Evolutionary conservation across 2,888 invertebrate genomes (phyloP), one percentile per base, ranked within the genome.

Genomic region (Lasioglossum vierecki): DNA sequence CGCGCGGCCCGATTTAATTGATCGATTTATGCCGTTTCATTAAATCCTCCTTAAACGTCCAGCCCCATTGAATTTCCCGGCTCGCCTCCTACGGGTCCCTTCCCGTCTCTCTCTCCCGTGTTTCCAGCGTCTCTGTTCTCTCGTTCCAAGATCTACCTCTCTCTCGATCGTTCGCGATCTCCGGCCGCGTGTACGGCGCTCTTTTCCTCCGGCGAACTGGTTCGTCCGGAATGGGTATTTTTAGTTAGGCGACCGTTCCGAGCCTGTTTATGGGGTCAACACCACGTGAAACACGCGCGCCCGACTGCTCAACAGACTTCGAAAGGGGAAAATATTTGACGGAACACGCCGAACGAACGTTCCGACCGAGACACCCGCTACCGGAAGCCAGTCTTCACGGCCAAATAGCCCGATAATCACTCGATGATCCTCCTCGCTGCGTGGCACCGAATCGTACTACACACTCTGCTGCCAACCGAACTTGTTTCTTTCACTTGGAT

Each of bases 241-340:
- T 93, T 93, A 92, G 92, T 90, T 84, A 57, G 83, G 86, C 80
- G 80, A 83, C 85, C 84, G 83, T 86, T 75, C 83, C 70, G 80
- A 89, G 86, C 90, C 92, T 90, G 91, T 92, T 91, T 93, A 91
- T 89, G 92, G 90, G 93, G 91, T 92, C 92, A 92, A 91, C 93
- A 92, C 90, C 92, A 91, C 86, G 89, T 44, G 81, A 76, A 87
- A 84, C 79, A 78, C 83, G 83, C 80, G 75, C 77, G 73, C 72
- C 73, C 74, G 80, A 35, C 66, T 35, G n/a, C 57, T 30, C 71
- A 26, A 49, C 76, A 22, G 66, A 77, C 53, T 70, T 66, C 57
- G 66, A 60, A 57, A 39, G 26, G 49, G 26, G 53, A 71, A 60
- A 86, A 80, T 77, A 75, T 82, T 82, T 60, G 77, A 44, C 76